Percentiles rank a stretch among this genome's conserved stretches.
Evolutionary conservation across 2,797 vertebrate species (phyloP).

Genomic region (Varecia variegata): DNA sequence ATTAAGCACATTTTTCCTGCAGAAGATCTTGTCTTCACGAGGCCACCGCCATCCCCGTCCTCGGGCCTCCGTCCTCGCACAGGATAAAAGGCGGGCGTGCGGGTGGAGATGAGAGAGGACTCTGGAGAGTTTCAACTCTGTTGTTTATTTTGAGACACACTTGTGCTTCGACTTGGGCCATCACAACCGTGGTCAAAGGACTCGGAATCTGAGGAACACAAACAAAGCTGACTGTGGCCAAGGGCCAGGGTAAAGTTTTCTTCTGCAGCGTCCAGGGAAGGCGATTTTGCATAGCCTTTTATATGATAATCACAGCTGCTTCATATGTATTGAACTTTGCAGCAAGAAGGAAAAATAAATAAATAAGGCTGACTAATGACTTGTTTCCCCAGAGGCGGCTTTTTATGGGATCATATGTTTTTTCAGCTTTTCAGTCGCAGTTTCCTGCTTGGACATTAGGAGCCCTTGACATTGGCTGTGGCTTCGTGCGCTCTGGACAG

Average conservation of each 20-base stretch:
- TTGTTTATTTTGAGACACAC: slow-evolving; percentile 84
- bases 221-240: slow-evolving; percentile 80
- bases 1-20: slow-evolving; percentile 72
- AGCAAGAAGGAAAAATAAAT: slow-evolving; percentile 76
- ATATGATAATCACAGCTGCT: slow-evolving; percentile 82
- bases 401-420: slow-evolving; percentile 74
- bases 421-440: slow-evolving; percentile 69
- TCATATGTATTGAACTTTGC: slow-evolving; percentile 76
- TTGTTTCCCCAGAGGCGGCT: slow-evolving; percentile 72
- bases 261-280: slow-evolving; percentile 65
- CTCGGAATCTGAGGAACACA: slow-evolving; percentile 79
- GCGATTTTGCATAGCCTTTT: slow-evolving; percentile 83
- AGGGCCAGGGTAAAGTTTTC: slow-evolving; percentile 82
- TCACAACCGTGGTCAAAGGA: slow-evolving; percentile 78
- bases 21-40: slow-evolving; percentile 74
- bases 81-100: slow-evolving; percentile 68
- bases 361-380: slow-evolving; percentile 78
- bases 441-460: slow-evolving; percentile 75
- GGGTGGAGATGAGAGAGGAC: slow-evolving; percentile 76
- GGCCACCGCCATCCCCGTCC: slow-evolving; percentile 10
- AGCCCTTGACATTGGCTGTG: slow-evolving; percentile 75
- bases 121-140: slow-evolving; percentile 73
- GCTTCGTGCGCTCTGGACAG: slow-evolving; percentile 58
- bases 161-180: slow-evolving; percentile 68
- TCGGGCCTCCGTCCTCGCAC: slow-evolving; percentile 65